Percentiles rank a stretch among this genome's conserved stretches.
Conservation (phyloP, 2,888 invertebrate genomes). For the Mesodorylaimus sp. region DNA sequence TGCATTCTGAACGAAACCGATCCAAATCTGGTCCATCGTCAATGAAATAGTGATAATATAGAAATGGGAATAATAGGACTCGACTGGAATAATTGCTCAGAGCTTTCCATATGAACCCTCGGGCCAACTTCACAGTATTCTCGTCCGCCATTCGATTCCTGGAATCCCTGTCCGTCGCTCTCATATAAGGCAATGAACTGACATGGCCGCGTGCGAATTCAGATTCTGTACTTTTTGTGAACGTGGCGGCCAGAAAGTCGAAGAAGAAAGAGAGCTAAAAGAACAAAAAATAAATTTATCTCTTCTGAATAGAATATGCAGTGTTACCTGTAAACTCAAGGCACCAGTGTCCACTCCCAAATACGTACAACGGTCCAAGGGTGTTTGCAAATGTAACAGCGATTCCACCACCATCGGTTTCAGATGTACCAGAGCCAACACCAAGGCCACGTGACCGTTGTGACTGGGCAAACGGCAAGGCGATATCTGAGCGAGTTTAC, state of each 20-base stretch:
- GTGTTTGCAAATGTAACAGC: conserved; percentile 33
- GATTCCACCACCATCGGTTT: conserved; percentile 30
- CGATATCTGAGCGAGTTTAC: not conserved
- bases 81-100: conserved; percentile 10
- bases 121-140: conserved; percentile 6
- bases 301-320: not conserved
- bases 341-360: conserved; percentile 38
- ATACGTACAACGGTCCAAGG: conserved; percentile 38
- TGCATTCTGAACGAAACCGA: too few species aligned
- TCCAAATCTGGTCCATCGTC: conserved; percentile 14
- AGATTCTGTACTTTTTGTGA: conserved; percentile 27
- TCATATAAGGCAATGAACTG: not conserved
- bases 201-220: conserved; percentile 27
- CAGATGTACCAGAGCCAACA: conserved; percentile 34
- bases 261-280: conserved; percentile 38
- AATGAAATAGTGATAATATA: conserved; percentile 14
- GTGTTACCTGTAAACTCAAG: conserved; percentile 33
- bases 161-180: conserved; percentile 1
- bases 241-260: conserved; percentile 37
- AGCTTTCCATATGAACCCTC: conserved; percentile 15
- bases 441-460: not conserved
- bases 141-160: conserved; percentile 14
- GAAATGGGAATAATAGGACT: not conserved
- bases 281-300: conserved; percentile 1
- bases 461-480: not conserved